Evolutionary conservation across 2,797 vertebrate genomes (phyloP), one percentile per base, ranked within the genome.

Genomic region (Phoxinus dragarum): DNA sequence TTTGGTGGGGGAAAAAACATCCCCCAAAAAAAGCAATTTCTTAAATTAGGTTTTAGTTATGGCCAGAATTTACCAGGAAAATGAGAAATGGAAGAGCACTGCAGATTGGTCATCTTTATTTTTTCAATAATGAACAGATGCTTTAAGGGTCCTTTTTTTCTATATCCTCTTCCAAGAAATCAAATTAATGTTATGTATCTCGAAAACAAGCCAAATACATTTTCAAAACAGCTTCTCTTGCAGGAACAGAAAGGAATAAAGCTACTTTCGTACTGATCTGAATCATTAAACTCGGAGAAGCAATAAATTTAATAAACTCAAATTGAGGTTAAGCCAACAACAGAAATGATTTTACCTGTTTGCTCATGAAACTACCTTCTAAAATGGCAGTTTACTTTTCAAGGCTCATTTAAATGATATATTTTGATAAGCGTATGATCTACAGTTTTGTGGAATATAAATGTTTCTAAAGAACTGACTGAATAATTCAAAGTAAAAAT

Each of bases 241-340:
- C 74, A 85, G 64, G 34, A 49, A 23, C 47, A 34, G 34, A n/a
- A 27, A 8, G 12, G 21, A 80, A 77, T 67, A 81, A 81, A 80
- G 23, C 77, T 59, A 71, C 56, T 77, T 84, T 47, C 44, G 40
- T 82, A 34, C 69, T 64, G 49, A 82, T 84, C 69, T 44, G 80
- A 86, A 81, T 82, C 61, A 83, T 86, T 88, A 42, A 34, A 82
- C 19, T 42, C 42, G 38, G 42, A 86, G 21, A n/a, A 19, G 71
- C 38, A 80, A 82, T 86, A 56, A 72, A 87, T 82, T 44, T 72
- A 73, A 61, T 59, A 85, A 88, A 44, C 66, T 86, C 67, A 82
- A 76, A 72, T 71, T 31, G 16, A 73, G 66, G 72, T 34, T 71
- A 61, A 86, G 10, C 42, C 79, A 61, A n/a, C 23, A 23, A 11